Evolutionary conservation across 2,888 invertebrate genomes (phyloP).

Genomic region (Creontiades dilutus): DNA sequence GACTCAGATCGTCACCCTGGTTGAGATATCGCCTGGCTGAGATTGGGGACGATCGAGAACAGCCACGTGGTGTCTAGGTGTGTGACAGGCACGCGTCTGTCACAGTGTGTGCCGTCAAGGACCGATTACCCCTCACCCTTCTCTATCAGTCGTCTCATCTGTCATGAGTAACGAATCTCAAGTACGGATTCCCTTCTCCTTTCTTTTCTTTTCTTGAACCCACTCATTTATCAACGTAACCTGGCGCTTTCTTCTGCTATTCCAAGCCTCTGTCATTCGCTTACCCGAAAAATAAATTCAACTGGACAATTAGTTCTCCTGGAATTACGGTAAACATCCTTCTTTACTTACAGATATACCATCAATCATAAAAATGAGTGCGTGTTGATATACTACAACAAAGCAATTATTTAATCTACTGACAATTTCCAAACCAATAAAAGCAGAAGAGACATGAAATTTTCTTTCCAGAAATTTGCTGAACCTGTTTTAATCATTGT

Average conservation of each 20-base stretch:
- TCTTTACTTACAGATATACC: no score
- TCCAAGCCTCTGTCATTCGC: neutral
- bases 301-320: neutral
- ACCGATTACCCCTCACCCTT: neutral
- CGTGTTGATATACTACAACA: no score
- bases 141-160: neutral
- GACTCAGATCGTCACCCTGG: neutral
- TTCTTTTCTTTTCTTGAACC: neutral
- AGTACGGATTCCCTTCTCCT: slow-evolving; percentile 3
- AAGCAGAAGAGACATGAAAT: no score
- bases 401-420: no score
- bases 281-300: neutral
- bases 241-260: neutral
- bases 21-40: slow-evolving; percentile 2
- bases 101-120: neutral
- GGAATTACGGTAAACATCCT: no score
- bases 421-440: no score
- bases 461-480: no score
- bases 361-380: no score
- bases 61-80: neutral
- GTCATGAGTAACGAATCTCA: slow-evolving; percentile 4
- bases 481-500: no score
- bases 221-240: neutral
- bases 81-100: neutral
- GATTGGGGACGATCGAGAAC: slow-evolving; percentile 5